Percentiles rank a stretch among this genome's conserved stretches.
phyloP scores from a whole-genome alignment of 2,888 invertebrate species.

The Buathra laborator region DNA sequence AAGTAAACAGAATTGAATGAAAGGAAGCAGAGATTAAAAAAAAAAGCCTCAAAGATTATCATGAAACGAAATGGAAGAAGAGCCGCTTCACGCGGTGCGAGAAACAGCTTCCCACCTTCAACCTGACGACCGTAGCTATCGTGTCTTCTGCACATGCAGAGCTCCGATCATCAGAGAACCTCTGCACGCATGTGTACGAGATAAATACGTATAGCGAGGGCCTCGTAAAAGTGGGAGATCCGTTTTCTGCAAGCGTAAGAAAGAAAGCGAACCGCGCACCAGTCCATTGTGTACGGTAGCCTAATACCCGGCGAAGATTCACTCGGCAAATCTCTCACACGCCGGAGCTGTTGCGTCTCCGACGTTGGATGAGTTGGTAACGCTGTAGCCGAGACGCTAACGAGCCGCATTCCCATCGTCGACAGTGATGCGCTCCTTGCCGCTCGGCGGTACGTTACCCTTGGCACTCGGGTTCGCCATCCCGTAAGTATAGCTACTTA shows the following conservation, averaged over 20 bases:
- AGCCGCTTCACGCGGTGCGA: slow-evolving; percentile 29
- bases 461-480: slow-evolving; percentile 42
- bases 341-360: slow-evolving; percentile 1
- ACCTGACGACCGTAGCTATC: slow-evolving; percentile 4
- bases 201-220: background rate
- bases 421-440: background rate
- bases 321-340: slow-evolving; percentile 60
- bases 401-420: slow-evolving; percentile 78
- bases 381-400: slow-evolving; percentile 69
- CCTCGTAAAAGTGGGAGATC: background rate
- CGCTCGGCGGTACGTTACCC: slow-evolving; percentile 16
- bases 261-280: slow-evolving; percentile 7
- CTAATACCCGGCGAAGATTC: slow-evolving; percentile 57
- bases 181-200: background rate
- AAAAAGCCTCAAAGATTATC: slow-evolving; percentile 24
- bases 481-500: slow-evolving; percentile 26
- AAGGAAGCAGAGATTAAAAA: background rate
- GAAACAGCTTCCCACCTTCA: slow-evolving; percentile 8
- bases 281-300: slow-evolving; percentile 37
- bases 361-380: slow-evolving; percentile 34
- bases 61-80: slow-evolving; percentile 44
- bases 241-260: background rate
- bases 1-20: background rate
- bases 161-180: slow-evolving; percentile 22
- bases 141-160: background rate